These are phyloP conservation scores for Chrysolina oricalcia DNA, from an alignment of 2,888 invertebrate genomes.

Conservation along the genomic window DNA sequence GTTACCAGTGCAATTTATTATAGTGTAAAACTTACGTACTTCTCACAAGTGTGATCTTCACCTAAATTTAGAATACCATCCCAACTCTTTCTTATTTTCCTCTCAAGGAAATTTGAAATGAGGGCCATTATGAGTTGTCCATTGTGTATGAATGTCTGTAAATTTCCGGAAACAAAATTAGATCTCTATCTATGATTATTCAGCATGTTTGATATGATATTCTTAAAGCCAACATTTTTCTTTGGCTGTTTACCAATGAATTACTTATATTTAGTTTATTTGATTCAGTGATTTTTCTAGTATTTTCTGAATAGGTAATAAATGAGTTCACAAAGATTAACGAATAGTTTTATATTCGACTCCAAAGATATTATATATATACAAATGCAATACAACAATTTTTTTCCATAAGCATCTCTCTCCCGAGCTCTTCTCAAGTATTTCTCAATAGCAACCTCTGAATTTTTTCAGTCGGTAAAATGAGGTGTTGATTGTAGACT, in stretches of 20 bases:
- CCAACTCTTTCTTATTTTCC: background rate
- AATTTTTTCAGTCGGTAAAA: too few relatives aligned
- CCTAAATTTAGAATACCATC: background rate
- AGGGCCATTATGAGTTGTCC: too few relatives aligned
- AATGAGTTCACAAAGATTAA: background rate
- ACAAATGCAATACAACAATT: too few relatives aligned
- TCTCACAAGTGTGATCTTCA: background rate
- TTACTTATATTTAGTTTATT: background rate
- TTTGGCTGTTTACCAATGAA: background rate
- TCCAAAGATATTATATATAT: background rate
- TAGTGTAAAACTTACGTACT: background rate
- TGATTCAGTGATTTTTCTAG: background rate
- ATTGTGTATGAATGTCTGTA: too few relatives aligned
- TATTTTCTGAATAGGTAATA: background rate
- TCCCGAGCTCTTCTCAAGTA: too few relatives aligned
- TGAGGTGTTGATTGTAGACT: too few relatives aligned
- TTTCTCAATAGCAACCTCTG: too few relatives aligned
- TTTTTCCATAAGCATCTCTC: too few relatives aligned
- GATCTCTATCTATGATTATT: background rate
- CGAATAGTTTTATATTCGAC: background rate
- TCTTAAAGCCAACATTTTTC: background rate
- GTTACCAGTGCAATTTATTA: background rate
- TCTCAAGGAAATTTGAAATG: background rate
- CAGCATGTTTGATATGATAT: background rate
- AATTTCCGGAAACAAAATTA: background rate